A percentile compares a stretch with the other conserved stretches of the same genome.
phyloP scores from a whole-genome alignment of 1,140 invertebrate species.

The Anastrepha ludens region DNA sequence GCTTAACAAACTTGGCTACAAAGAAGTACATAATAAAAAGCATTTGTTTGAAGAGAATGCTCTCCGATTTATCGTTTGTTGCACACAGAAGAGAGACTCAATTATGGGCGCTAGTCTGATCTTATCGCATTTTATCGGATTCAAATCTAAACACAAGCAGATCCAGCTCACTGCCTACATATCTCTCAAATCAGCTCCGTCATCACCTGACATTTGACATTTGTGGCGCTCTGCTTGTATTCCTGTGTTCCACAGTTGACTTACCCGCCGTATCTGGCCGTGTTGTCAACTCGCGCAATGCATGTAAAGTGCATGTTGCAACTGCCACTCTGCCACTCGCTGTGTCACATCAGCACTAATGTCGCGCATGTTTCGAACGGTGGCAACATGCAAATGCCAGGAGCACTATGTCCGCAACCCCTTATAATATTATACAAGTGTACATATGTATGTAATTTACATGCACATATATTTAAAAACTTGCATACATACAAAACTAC shows the following conservation, averaged over 20 bases:
- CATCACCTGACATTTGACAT: slow-evolving; percentile 40
- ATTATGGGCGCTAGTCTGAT: neutral
- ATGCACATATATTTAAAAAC: neutral
- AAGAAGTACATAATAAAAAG: no score
- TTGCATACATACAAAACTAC: neutral
- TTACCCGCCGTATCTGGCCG: neutral
- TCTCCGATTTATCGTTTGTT: no score
- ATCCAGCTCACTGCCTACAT: neutral
- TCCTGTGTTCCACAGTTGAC: neutral
- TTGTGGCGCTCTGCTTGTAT: neutral
- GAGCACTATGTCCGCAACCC: slow-evolving; percentile 9
- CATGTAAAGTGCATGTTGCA: slow-evolving; percentile 47
- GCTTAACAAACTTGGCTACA: no score
- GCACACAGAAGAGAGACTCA: neutral
- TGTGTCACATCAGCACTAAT: slow-evolving; percentile 52
- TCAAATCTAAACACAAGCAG: neutral
- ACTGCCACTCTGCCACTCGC: slow-evolving; percentile 49
- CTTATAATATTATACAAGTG: neutral
- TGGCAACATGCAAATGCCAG: slow-evolving; percentile 45
- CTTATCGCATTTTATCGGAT: neutral
- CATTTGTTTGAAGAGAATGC: no score
- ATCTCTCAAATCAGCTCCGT: slow-evolving; percentile 17
- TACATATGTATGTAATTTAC: neutral
- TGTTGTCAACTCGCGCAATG: slow-evolving; percentile 47
- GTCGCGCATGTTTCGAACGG: slow-evolving; percentile 8